Percentiles rank a stretch among this genome's conserved stretches.
Conservation (phyloP, 2,888 invertebrate species). For the Melipona bicolor region DNA sequence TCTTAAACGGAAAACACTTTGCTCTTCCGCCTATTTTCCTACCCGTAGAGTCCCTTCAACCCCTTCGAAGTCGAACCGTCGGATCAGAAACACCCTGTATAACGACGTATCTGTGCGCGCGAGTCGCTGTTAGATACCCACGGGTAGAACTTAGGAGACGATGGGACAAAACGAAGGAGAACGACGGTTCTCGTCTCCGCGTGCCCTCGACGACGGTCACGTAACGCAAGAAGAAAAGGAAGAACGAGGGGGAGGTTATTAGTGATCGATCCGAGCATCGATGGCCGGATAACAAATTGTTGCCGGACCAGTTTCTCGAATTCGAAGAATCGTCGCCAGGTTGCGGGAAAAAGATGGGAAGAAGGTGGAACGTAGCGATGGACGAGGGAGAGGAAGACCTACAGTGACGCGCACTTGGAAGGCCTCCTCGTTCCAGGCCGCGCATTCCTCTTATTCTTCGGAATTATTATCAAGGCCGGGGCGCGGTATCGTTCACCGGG, state of each 20-base stretch:
- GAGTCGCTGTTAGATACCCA: slow-evolving; percentile 6
- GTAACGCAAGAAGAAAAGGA: slow-evolving; percentile 16
- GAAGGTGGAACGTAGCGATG: slow-evolving; percentile 4
- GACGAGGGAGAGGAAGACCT: slow-evolving; percentile 58
- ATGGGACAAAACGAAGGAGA: background rate
- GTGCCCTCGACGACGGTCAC: slow-evolving; percentile 17
- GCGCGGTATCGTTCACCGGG: slow-evolving; percentile 47
- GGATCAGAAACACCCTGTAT: no score
- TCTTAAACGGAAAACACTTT: no score
- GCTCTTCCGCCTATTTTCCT: no score
- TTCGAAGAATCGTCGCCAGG: slow-evolving; percentile 59
- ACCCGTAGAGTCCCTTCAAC: no score
- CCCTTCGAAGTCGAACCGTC: no score
- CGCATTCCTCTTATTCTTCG: slow-evolving; percentile 53
- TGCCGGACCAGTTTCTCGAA: slow-evolving; percentile 67
- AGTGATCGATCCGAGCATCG: slow-evolving; percentile 52
- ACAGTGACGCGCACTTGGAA: slow-evolving; percentile 57
- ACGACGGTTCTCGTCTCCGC: background rate
- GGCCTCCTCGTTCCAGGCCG: slow-evolving; percentile 41
- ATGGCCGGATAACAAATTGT: slow-evolving; percentile 57
- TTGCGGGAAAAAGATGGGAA: slow-evolving; percentile 48
- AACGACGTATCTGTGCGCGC: no score
- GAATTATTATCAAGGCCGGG: slow-evolving; percentile 60
- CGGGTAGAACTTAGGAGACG: no score
- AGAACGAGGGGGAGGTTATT: slow-evolving; percentile 38